Conservation (phyloP, 92 coral and sea anemone species). For the Porites lobata region DNA sequence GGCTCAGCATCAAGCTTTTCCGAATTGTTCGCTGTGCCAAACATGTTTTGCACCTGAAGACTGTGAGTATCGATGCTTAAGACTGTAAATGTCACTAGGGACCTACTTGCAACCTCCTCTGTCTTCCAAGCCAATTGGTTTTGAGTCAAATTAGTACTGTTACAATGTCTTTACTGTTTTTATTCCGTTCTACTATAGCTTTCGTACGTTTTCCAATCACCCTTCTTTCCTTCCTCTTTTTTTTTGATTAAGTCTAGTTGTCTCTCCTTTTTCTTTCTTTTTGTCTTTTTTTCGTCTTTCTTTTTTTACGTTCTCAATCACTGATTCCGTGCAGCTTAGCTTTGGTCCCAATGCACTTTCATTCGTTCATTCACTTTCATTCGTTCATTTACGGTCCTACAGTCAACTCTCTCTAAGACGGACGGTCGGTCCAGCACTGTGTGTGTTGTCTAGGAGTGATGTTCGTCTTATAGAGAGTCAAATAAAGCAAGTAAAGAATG, state of each 20-base stretch:
- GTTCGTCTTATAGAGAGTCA: too few species aligned
- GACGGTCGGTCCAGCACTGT: not conserved
- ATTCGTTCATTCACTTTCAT: too few species aligned
- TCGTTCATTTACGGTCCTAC: too few species aligned
- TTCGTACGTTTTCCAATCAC: not conserved
- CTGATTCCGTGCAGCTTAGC: too few species aligned
- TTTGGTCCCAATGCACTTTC: too few species aligned
- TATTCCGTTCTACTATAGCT: not conserved
- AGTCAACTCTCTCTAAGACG: too few species aligned
- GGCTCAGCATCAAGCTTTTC: conserved; percentile 84
- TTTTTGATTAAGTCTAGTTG: not conserved
- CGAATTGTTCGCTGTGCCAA: conserved; percentile 89
- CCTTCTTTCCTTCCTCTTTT: not conserved
- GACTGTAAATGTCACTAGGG: too few species aligned
- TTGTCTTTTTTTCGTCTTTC: not conserved
- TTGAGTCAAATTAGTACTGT: too few species aligned
- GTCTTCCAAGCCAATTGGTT: too few species aligned
- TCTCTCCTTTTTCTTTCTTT: not conserved
- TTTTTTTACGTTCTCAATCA: not conserved
- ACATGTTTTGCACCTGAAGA: conserved; percentile 78
- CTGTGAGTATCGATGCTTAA: conserved; percentile 53
- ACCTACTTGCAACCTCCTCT: too few species aligned
- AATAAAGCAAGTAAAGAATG: too few species aligned
- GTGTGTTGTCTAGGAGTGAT: not conserved
- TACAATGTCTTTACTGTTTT: not conserved